Percentiles rank a stretch among this genome's conserved stretches.
phyloP scores from a whole-genome alignment of 2,888 invertebrate genomes.

The Amphimallon solstitiale region DNA sequence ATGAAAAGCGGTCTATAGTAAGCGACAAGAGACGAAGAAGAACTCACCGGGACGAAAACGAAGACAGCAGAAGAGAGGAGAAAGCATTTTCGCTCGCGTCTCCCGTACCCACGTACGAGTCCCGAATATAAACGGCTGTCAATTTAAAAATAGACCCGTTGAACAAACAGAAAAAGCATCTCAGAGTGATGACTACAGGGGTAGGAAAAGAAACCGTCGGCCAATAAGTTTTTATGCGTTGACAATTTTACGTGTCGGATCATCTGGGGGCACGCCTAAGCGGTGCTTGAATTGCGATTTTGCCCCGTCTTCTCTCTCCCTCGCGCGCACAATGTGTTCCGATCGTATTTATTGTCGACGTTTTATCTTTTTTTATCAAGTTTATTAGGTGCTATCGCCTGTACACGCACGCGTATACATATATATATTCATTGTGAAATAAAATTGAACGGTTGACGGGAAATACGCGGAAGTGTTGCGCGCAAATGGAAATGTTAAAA shows the following conservation, averaged over 20 bases:
- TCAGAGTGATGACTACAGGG: background rate
- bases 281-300: slow-evolving; percentile 28
- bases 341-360: background rate
- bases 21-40: no score
- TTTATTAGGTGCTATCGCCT: slow-evolving; percentile 17
- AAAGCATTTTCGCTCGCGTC: slow-evolving; percentile 15
- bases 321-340: background rate
- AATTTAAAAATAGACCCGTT: slow-evolving; percentile 35
- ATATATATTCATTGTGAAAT: no score
- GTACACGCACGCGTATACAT: no score
- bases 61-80: background rate
- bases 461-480: no score
- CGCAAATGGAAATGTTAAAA: no score
- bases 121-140: slow-evolving; percentile 36
- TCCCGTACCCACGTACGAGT: slow-evolving; percentile 15
- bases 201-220: slow-evolving; percentile 20
- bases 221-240: slow-evolving; percentile 44
- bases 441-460: no score
- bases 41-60: background rate
- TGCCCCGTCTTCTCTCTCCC: background rate
- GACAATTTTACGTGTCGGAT: slow-evolving; percentile 43
- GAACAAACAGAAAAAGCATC: slow-evolving; percentile 35
- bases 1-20: no score
- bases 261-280: slow-evolving; percentile 35
- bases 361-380: slow-evolving; percentile 16